Evolutionary conservation across 2,113 vertebrate genomes (phyloP), one percentile per base, ranked within the genome.

Genomic region (Coryphaenoides rupestris): DNA sequence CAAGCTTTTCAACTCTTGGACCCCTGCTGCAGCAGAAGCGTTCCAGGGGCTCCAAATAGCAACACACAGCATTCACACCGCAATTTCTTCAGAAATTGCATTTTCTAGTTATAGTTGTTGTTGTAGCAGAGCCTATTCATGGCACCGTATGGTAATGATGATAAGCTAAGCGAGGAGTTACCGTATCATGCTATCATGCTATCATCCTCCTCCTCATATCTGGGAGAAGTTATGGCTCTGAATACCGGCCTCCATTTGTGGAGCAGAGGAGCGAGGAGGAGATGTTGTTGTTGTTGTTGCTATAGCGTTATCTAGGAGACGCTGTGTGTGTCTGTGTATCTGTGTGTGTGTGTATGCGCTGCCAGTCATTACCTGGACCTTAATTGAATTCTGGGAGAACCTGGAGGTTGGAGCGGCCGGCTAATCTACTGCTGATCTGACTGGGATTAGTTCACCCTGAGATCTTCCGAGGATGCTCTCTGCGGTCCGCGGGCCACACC

Each of bases 381-480:
- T 87, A 85, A 90, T 90, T 88, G 82, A 86, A 87, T 88, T 82
- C 73, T 67, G 75, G 76, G 67, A 79, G 76, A 87, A 86, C 71
- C 79, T 83, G 75, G 87, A 85, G 83, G 84, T 86, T 65, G 67
- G 76, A 77, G 70, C 66, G 3, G 4, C 77, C 65, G 70, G 78
- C 72, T 88, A 87, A 88, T 87, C 83, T 82, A 87, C 79, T 74
- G 56, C 83, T 87, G 82, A 86, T 88, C 84, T 89, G 78, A 77
- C 77, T 87, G 77, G 83, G 83, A 87, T 86, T 84, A 87, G 79
- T 86, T 76, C 72, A 84, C 77, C 77, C 70, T 59, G 73, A 68
- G 69, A 70, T 58, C 62, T 74, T 75, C 62, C 60, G 4, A 21
- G 72, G 78, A 74, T 72, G 75, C 67, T 64, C 73, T 69, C 21